These are phyloP conservation scores for Leucania comma DNA, from an alignment of 2,888 invertebrate species.

Conservation along the genomic window DNA sequence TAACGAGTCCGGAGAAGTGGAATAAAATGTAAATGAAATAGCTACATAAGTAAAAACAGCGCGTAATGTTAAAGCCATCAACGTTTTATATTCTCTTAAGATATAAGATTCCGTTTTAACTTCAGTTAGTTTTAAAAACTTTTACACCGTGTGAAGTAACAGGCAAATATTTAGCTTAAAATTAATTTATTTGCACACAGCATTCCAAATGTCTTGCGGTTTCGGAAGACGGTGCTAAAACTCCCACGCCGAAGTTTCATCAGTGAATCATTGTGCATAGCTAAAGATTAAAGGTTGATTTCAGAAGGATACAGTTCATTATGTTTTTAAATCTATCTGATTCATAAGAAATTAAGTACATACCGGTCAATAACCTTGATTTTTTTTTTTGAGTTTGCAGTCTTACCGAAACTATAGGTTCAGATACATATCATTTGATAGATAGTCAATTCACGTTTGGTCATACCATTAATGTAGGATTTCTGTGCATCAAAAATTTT, in stretches of 20 bases:
- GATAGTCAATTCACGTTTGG: too few relatives aligned
- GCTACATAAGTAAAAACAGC: constrained; percentile 9
- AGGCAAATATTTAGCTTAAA: constrained; percentile 27
- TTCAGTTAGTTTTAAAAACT: constrained; percentile 16
- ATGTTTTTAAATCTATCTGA: constrained; percentile 35
- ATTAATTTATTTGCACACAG: constrained; percentile 36
- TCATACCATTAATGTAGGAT: too few relatives aligned
- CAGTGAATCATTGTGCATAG: constrained; percentile 56
- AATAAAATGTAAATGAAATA: constrained; percentile 31
- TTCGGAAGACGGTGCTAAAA: constrained; percentile 42
- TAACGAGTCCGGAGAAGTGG: constrained; percentile 17
- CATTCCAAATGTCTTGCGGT: constrained; percentile 54
- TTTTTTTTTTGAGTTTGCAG: not conserved
- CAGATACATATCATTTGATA: too few relatives aligned
- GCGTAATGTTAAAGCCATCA: not conserved
- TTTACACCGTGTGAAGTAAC: constrained; percentile 27
- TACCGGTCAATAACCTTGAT: not conserved
- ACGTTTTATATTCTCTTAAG: constrained; percentile 21
- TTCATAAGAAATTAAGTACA: constrained; percentile 5
- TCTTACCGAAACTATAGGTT: not conserved
- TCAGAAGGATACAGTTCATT: constrained; percentile 33
- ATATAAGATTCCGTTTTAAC: constrained; percentile 28
- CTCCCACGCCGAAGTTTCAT: constrained; percentile 54
- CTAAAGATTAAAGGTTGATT: constrained; percentile 35
- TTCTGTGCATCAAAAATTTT: too few relatives aligned